Percentiles rank a stretch among this genome's conserved stretches.
Evolutionary conservation across 2,797 vertebrate species (phyloP).

Genomic region (Phoebastria nigripes): DNA sequence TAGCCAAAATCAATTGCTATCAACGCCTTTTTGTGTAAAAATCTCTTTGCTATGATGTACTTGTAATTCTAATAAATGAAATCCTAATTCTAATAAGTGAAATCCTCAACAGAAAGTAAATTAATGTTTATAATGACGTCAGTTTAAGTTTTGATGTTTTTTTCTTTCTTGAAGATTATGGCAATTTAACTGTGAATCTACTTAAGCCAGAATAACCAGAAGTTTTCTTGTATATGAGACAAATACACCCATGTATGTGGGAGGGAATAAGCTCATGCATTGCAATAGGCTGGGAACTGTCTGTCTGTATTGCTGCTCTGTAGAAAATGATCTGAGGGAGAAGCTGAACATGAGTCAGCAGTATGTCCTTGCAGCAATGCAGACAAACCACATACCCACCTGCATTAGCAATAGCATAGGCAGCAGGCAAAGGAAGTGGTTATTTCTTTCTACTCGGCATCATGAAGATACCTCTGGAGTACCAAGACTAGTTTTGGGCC

Average conservation of each 20-base stretch:
- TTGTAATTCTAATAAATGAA: background rate
- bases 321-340: slow-evolving; percentile 10
- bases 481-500: background rate
- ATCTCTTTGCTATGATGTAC: background rate
- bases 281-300: background rate
- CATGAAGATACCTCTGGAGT: background rate
- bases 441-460: background rate
- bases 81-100: background rate
- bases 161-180: background rate
- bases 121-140: background rate
- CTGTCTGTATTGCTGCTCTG: background rate
- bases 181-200: background rate
- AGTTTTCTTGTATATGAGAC: background rate
- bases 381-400: background rate
- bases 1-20: background rate
- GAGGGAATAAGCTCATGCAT: background rate
- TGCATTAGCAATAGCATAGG: background rate
- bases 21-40: background rate
- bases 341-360: slow-evolving; percentile 38
- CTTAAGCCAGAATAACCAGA: background rate
- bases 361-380: slow-evolving; percentile 7
- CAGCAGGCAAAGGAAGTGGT: background rate
- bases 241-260: background rate
- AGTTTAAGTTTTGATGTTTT: background rate
- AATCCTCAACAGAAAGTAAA: background rate